Evolutionary conservation across 2,888 invertebrate species (phyloP), one percentile per base, ranked within the genome.

Genomic region (Steromphala cineraria): DNA sequence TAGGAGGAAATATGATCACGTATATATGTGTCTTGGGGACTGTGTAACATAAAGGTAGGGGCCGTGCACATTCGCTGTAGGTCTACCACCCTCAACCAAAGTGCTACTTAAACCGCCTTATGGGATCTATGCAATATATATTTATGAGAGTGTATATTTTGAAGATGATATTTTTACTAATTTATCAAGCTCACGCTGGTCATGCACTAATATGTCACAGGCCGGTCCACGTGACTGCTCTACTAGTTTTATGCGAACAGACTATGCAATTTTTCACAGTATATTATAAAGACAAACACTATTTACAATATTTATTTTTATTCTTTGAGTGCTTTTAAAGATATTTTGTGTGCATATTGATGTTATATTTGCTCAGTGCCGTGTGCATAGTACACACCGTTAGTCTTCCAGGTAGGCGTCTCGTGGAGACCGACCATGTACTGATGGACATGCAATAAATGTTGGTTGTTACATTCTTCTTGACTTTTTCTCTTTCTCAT

Each of bases 61-160:
- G 13, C 46, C 1, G 10, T 46, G 46, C 46, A 46, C 46, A 5
- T 46, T 13, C 7, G 46, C 46, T 10, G 46, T 46, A 13, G 13
- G 46, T 5, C 13, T 13, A 46, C 46, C 46, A 46, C 7, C 46
- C 46, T 46, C 46, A 46, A 77, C 77, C 40, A 77, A 55, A 31
- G 36, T 56, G 53, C 55, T 55, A 56, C 40, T 56, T 77, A 77
- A 40, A 77, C 31, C 77, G 46, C 46, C 28, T 55, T 31, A 40
- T 62, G 62, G 62, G 62, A 62, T 28, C 24, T 28, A 62, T 62
- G 62, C 62, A 62, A 62, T 62, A 62, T n/a, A n/a, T 62, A 62
- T 62, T 62, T 62, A 62, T 24, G 24, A 46, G 10, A 46, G 46
- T 21, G 62, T 62, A 62, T 62, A 62, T 62, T 62, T 62, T 62